Evolutionary conservation across 2,888 invertebrate genomes (phyloP).

Genomic region (Myopa testacea): DNA sequence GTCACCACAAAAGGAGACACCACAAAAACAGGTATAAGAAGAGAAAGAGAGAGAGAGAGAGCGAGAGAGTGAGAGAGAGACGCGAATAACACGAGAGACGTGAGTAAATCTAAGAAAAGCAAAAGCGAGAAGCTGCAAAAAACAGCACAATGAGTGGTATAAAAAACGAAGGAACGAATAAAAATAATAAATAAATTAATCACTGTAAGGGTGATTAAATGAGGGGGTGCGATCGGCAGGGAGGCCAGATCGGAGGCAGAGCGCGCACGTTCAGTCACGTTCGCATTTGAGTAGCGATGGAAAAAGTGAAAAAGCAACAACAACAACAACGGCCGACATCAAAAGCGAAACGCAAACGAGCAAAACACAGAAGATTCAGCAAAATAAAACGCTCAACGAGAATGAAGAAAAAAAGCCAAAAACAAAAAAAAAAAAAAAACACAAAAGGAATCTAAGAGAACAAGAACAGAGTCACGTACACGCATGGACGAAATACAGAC

Average conservation of each 20-base stretch:
- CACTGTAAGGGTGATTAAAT: conserved; percentile 2
- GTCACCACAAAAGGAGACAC: neutral
- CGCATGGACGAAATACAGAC: neutral
- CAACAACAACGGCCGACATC: neutral
- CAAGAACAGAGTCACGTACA: neutral
- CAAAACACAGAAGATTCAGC: neutral
- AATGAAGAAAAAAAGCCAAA: neutral
- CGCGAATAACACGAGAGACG: neutral
- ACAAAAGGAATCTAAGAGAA: neutral
- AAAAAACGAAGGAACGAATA: conserved; percentile 11
- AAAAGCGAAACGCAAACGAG: neutral
- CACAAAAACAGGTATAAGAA: neutral
- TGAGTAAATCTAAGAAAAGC: neutral
- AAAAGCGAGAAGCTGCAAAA: neutral
- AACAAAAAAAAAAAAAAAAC: neutral
- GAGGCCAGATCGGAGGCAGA: neutral
- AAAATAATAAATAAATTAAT: conserved; percentile 12
- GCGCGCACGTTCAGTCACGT: conserved; percentile 27
- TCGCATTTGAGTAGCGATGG: neutral
- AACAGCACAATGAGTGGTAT: neutral
- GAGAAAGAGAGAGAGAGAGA: neutral
- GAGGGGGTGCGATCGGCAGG: neutral
- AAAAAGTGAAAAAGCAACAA: neutral
- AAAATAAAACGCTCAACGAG: neutral
- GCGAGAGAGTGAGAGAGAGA: neutral